Percentiles rank a stretch among this genome's conserved stretches.
phyloP scores from a whole-genome alignment of 30 jellyfish, hydroid and myxozoan genomes.

The Chrysaora quinquecirrha region DNA sequence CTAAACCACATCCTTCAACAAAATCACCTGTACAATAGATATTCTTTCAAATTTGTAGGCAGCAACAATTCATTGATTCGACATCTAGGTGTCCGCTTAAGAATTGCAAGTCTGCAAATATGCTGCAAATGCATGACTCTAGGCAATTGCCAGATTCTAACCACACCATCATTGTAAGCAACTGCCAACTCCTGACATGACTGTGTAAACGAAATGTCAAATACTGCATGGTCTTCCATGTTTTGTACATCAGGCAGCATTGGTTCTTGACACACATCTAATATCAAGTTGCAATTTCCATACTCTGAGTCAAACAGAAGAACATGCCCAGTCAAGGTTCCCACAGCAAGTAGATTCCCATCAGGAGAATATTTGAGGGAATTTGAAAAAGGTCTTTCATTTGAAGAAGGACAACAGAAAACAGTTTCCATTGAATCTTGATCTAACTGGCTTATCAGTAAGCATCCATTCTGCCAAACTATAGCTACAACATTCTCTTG shows the following conservation, averaged over 20 bases:
- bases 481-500: neutral
- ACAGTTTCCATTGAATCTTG: neutral
- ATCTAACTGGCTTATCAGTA: neutral
- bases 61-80: constrained; percentile 35
- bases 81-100: neutral
- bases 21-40: constrained; percentile 16
- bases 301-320: constrained; percentile 24
- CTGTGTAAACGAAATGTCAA: constrained; percentile 29
- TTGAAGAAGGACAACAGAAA: neutral
- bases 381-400: constrained; percentile 39
- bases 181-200: constrained; percentile 74
- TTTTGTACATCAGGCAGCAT: neutral
- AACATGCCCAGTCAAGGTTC: constrained; percentile 47
- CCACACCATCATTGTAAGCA: constrained; percentile 69
- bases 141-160: constrained; percentile 79
- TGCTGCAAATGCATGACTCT: constrained; percentile 69
- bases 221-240: neutral
- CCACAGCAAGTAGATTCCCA: constrained; percentile 53
- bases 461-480: neutral
- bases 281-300: constrained; percentile 12
- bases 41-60: constrained; percentile 46
- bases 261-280: constrained; percentile 15
- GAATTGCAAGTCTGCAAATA: constrained; percentile 59
- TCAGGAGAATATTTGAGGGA: constrained; percentile 27
- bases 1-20: no score